phyloP scores from a whole-genome alignment of 2,888 invertebrate genomes.

The Spodoptera exigua region DNA sequence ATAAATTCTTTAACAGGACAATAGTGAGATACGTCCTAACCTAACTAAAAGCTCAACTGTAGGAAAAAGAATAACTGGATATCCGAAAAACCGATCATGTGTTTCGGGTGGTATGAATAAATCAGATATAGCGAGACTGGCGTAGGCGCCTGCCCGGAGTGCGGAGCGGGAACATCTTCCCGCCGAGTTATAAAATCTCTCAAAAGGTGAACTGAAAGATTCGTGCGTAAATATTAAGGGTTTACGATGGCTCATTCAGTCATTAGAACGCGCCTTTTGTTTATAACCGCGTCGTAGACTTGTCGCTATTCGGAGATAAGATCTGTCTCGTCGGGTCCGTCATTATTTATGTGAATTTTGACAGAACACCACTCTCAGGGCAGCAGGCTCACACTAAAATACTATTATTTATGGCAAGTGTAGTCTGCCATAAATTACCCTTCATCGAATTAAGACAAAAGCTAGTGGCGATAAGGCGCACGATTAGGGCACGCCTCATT shows the following conservation, averaged over 20 bases:
- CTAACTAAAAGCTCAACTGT: constrained; percentile 71
- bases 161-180: constrained; percentile 74
- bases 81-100: constrained; percentile 85
- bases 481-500: constrained; percentile 82
- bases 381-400: constrained; percentile 74
- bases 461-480: constrained; percentile 79
- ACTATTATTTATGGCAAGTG: constrained; percentile 84
- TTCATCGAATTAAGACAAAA: constrained; percentile 87
- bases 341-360: constrained; percentile 88
- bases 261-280: constrained; percentile 85
- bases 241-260: constrained; percentile 87
- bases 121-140: constrained; percentile 84
- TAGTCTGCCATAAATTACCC: constrained; percentile 80
- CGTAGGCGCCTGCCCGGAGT: constrained; percentile 80
- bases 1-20: constrained; percentile 55
- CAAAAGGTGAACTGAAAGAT: constrained; percentile 85
- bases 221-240: constrained; percentile 86
- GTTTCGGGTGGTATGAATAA: constrained; percentile 87
- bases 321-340: constrained; percentile 78
- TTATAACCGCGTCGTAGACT: constrained; percentile 83
- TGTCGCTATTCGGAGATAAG: constrained; percentile 79
- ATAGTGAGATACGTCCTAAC: constrained; percentile 48
- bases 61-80: constrained; percentile 76
- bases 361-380: constrained; percentile 76
- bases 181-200: constrained; percentile 84